Evolutionary conservation across 2,888 invertebrate genomes (phyloP).

Genomic region (Adelphocoris suturalis): DNA sequence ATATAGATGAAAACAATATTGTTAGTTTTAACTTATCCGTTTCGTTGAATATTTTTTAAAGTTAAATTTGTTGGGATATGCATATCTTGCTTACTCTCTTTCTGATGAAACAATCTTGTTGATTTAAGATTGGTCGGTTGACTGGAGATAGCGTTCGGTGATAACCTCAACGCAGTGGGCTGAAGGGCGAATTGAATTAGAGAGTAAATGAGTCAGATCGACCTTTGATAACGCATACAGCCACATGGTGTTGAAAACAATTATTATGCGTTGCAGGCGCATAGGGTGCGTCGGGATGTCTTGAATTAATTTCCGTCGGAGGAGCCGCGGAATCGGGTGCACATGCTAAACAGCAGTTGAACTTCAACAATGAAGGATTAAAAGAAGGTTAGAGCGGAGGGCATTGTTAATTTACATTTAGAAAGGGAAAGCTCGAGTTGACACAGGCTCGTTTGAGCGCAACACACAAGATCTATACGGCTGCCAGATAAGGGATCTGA

Average conservation of each 20-base stretch:
- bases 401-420: slow-evolving; percentile 12
- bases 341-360: slow-evolving; percentile 25
- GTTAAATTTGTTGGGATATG: too few species aligned
- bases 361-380: slow-evolving; percentile 25
- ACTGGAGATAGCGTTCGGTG: not conserved
- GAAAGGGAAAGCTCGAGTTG: slow-evolving; percentile 9
- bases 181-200: slow-evolving; percentile 30
- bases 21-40: too few species aligned
- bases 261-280: slow-evolving; percentile 15
- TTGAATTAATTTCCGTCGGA: slow-evolving; percentile 25
- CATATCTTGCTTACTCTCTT: not conserved
- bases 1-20: too few species aligned
- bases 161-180: not conserved
- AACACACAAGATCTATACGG: slow-evolving; percentile 26
- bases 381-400: not conserved
- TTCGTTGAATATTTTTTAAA: too few species aligned
- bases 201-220: slow-evolving; percentile 30
- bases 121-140: not conserved
- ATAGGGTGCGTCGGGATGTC: slow-evolving; percentile 4
- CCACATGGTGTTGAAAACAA: slow-evolving; percentile 21
- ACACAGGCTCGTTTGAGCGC: not conserved
- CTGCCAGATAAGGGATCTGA: not conserved
- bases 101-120: not conserved
- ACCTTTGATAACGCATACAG: slow-evolving; percentile 22
- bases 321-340: slow-evolving; percentile 6